Evolutionary conservation across 2,888 invertebrate genomes (phyloP), one percentile per base, ranked within the genome.

Genomic region (Neocrepidodera transversa): DNA sequence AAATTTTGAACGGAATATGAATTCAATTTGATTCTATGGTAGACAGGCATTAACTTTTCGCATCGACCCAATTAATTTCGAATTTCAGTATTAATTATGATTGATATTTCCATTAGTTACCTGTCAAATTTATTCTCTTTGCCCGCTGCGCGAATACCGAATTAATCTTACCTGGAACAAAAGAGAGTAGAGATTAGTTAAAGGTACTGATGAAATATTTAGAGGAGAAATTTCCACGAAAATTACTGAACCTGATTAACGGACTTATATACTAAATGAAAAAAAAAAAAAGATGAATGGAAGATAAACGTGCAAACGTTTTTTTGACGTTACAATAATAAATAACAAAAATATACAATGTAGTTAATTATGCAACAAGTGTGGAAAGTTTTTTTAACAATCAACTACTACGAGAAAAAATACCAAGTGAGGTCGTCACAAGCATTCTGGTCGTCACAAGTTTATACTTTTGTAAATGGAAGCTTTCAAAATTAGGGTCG

Each of bases 141-240:
- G 60, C 60, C 59, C 62, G 60, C 62, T 59, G 43, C 51, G 49
- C 57, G 60, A 59, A 58, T 65, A 55, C 60, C 48, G 47, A 66
- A 63, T 63, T 65, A 64, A 64, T 65, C 71, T 71, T 69, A 71
- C 71, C 71, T 71, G 71, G 42, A 71, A 70, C 70, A 69, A 69
- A 66, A 65, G 64, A 66, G 60, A 67, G 50, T n/a, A n/a, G 53
- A 63, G 61, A 65, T 65, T 61, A 67, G 45, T 68, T 68, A 68
- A 59, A 53, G 50, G 64, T 49, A 49, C 35, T 50, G 53, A 23
- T 54, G 62, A 64, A 67, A 67, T 62, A 58, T 61, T 62, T 62
- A 56, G 30, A 18, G 50, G 23, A 58, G 32, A 32, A 62, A 61
- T 60, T 56, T 18, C 55, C 45, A 36, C n/a, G 50, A 51, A 47